Evolutionary conservation across 2,797 vertebrate genomes (phyloP), one percentile per base, ranked within the genome.

Genomic region (Pelobates cultripes): DNA sequence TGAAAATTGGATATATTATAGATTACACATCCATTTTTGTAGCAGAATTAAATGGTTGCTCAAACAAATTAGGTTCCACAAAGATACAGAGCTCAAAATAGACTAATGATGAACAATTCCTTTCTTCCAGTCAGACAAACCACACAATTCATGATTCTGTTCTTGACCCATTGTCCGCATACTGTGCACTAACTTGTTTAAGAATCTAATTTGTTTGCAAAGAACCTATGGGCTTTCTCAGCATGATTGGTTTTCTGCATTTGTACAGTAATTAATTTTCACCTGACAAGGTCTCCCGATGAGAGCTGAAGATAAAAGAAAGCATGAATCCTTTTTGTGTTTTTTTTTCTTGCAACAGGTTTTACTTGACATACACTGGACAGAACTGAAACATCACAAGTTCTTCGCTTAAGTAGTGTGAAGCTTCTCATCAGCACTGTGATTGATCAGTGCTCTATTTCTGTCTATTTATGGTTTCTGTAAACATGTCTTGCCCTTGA

Each of bases 181-280:
- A 69, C 60, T 57, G 40, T 79, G 68, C 28, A 42, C 43, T 75
- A 80, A 72, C 68, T 72, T 42, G n/a, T 75, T 60, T 80, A 67
- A 80, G 82, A 80, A 79, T 83, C 72, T 80, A 79, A 84, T 84
- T 84, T 84, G 73, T 84, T 84, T 84, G 67, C 72, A 75, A 79
- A 68, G 67, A 57, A 76, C 77, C 77, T 84, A 80, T 84, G 73
- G 77, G 78, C 82, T 71, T 84, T 80, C 68, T 28, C 77, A 72
- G 77, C 73, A 76, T 84, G 82, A 79, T 79, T 79, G 60, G 60
- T 76, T 84, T 84, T 79, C 73, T 76, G 60, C 10, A 68, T 84
- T 80, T 84, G 73, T 76, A 67, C 73, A 66, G 77, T 84, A 84
- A 84, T 84, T 84, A 80, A 79, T 76, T 84, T 84, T 84, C 73